Percentiles rank a stretch among this genome's conserved stretches.
Evolutionary conservation across 2,113 vertebrate species (phyloP).

Genomic region (Motacilla alba): DNA sequence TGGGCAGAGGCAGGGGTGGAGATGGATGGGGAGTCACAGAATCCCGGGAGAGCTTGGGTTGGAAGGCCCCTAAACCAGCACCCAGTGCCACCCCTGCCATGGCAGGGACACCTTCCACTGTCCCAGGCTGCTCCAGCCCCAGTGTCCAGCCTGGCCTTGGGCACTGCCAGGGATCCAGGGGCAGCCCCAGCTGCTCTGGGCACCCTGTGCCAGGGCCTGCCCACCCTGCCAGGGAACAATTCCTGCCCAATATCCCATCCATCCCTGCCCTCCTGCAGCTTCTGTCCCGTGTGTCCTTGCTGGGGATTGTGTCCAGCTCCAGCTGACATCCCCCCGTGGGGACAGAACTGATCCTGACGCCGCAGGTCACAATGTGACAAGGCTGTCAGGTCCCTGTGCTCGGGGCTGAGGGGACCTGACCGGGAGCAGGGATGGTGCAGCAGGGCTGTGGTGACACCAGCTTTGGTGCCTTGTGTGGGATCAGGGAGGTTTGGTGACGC

Average conservation of each 20-base stretch:
- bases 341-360: too few species aligned
- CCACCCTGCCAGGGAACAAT: accelerated
- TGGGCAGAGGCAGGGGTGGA: accelerated
- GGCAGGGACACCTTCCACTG: not conserved
- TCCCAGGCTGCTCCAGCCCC: not conserved
- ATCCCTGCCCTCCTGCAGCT: not conserved
- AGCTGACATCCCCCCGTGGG: accelerated
- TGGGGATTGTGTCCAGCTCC: accelerated
- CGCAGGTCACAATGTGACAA: accelerated
- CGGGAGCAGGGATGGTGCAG: accelerated
- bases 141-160: not conserved
- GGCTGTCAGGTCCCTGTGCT: not conserved
- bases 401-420: accelerated
- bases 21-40: not conserved
- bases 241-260: accelerated
- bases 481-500: not conserved
- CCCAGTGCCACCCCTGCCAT: not conserved
- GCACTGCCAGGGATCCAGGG: not conserved
- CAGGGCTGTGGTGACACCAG: accelerated
- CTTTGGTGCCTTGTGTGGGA: not conserved
- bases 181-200: not conserved
- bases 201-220: not conserved
- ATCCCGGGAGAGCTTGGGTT: not conserved
- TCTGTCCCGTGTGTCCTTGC: not conserved
- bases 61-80: accelerated